Conservation (phyloP, 2,797 vertebrate species). For the Varecia variegata region DNA sequence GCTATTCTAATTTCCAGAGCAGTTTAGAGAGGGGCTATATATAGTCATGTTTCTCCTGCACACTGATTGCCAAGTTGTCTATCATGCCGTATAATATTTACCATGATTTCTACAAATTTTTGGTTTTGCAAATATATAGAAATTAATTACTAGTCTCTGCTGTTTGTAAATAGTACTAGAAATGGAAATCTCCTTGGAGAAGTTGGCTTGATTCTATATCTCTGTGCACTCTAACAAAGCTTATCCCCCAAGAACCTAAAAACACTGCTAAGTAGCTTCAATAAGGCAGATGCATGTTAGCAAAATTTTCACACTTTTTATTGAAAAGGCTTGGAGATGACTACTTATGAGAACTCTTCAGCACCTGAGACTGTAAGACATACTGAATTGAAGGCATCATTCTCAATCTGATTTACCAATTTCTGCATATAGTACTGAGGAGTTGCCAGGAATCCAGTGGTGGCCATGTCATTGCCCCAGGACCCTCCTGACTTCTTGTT, state of each 20-base stretch:
- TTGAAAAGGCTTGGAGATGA: not conserved
- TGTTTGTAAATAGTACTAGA: constrained; percentile 25
- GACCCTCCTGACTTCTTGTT: not conserved
- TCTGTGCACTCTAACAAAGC: not conserved
- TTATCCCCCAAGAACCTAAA: not conserved
- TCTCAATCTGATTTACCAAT: not conserved
- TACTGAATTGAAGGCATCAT: not conserved
- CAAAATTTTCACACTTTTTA: not conserved
- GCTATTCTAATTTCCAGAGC: constrained; percentile 1
- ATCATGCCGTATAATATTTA: not conserved
- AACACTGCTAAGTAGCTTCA: not conserved
- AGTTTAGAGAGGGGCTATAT: not conserved
- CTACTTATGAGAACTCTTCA: not conserved
- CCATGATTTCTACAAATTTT: constrained; percentile 39
- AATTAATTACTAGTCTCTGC: constrained; percentile 38
- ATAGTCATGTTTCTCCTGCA: constrained; percentile 33
- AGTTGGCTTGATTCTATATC: not conserved
- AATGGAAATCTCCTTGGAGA: not conserved
- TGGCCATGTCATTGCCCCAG: not conserved
- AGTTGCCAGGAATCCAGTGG: not conserved
- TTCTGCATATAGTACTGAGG: not conserved
- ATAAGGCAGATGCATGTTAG: not conserved
- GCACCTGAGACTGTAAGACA: not conserved
- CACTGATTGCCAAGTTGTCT: constrained; percentile 43
- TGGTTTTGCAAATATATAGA: constrained; percentile 51